Evolutionary conservation across 2,888 invertebrate species (phyloP), one percentile per base, ranked within the genome.

Genomic region (Dascillus cervinus): DNA sequence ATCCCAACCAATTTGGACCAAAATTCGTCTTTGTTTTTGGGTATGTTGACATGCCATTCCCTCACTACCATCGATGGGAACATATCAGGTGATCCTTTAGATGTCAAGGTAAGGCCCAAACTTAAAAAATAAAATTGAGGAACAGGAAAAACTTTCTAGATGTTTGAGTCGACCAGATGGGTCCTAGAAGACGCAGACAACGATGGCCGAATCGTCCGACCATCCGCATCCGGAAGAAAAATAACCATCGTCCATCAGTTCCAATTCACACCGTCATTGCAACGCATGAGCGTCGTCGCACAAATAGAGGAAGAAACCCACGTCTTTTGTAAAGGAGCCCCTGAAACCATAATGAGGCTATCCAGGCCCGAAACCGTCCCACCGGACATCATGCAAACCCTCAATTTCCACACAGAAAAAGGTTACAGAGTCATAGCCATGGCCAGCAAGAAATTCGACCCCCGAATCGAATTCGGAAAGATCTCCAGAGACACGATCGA

Each of bases 121-220:
- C 13, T 29, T 17, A 17, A 17, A 17, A 17, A 11, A 9, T 13
- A 9, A 8, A 13, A 13, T 24, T 13, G 13, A 12, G 11, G 5
- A 11, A 3, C 17, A 26, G 13, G 4, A 13, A 28, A 22, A 22
- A 19, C 13, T 12, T 26, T 30, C 12, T 17, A 84, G 75, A 94
- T 96, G 90, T 96, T 96, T 62, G 86, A 92, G 50, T 85, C 91
- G 0, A 94, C 94, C 0, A 82, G 80, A 2, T 96, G 95, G 94
- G 65, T 69, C 4, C 56, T 94, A 20, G 89, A 91, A 51, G 91
- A 92, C 55, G 84, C 86, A 0, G 79, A 82, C 33, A 17, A 6
- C 8, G 17, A 6, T 17, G 17, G 17, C 8, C 13, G 12, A 2
- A 79, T 81, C 0, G 89, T 81, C 3, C 79, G 81, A 0, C 89